Evolutionary conservation across 2,888 invertebrate species (phyloP), one percentile per base, ranked within the genome.

Genomic region (Elmis aenea): DNA sequence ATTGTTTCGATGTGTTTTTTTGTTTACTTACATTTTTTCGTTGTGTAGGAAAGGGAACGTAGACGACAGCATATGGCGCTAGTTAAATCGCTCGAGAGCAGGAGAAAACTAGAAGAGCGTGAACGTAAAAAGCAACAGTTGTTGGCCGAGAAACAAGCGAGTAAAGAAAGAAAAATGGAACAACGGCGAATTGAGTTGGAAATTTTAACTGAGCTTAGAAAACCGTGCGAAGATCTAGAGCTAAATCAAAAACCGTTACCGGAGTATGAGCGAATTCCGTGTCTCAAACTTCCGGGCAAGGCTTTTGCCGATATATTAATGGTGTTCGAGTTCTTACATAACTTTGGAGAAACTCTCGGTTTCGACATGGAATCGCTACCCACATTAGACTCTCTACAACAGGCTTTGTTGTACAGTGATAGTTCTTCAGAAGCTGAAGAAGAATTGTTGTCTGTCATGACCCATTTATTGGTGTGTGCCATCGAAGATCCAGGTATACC

Each of bases 281-380:
- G 64, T 8, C 45, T 68, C 26, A 65, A 62, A 58, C 70, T 97
- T 31, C 76, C 87, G 1, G 93, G 92, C 0, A 83, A 87, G 60
- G 93, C 94, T 0, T 90, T 94, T 72, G 86, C 90, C 0, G 90
- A 96, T 67, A 74, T 88, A 24, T 72, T 97, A 12, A 95, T 96
- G 85, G 86, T 92, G n/a, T 87, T 88, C 60, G 96, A 97, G 71
- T 97, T 97, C 65, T 74, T 96, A 49, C 88, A 94, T 58, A 96
- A 94, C 70, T 97, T 97, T 62, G 92, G 91, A 30, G 90, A 91
- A 67, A 91, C 92, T 0, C 74, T 97, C 1, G 94, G 93, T 33
- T 92, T 96, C 58, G 91, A 92, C 57, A 82, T 86, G 80, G 90
- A 90, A 35, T 81, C 85, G 2, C 66, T 93, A 47, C 96, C 95